Evolutionary conservation across 2,888 invertebrate genomes (phyloP).

Genomic region (Drosophila prostipennis): DNA sequence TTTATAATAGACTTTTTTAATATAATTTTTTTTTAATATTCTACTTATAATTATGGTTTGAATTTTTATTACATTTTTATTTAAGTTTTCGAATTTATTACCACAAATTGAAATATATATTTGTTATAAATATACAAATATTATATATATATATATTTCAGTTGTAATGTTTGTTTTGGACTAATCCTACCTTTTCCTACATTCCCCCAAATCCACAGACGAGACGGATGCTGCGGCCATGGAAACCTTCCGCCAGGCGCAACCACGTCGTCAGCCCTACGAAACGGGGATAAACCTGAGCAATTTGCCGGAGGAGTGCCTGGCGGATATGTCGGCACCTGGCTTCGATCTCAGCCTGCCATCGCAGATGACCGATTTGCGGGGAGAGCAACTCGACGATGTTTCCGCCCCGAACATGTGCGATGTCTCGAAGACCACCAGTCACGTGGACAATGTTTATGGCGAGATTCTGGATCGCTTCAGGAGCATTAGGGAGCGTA

Average conservation of each 20-base stretch:
- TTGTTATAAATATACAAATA: too few relatives aligned
- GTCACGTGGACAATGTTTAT: constrained; percentile 37
- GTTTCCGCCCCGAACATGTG: constrained; percentile 8
- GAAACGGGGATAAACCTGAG: constrained; percentile 34
- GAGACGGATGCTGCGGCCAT: constrained; percentile 34
- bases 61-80: too few relatives aligned
- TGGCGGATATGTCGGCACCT: constrained; percentile 49
- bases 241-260: constrained; percentile 19
- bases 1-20: too few relatives aligned
- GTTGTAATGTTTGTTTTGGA: too few relatives aligned
- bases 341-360: constrained; percentile 19
- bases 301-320: constrained; percentile 42
- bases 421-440: neutral
- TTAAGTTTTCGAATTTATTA: too few relatives aligned
- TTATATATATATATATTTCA: too few relatives aligned
- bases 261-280: constrained; percentile 18
- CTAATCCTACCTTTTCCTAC: too few relatives aligned
- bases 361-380: neutral
- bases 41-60: too few relatives aligned
- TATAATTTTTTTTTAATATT: too few relatives aligned
- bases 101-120: too few relatives aligned
- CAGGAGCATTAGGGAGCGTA: constrained; percentile 12
- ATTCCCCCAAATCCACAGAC: constrained; percentile 24
- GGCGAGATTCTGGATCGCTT: constrained; percentile 44
- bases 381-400: constrained; percentile 18